Percentiles rank a stretch among this genome's conserved stretches.
Evolutionary conservation across 2,113 vertebrate species (phyloP).

Genomic region (Canis aureus): DNA sequence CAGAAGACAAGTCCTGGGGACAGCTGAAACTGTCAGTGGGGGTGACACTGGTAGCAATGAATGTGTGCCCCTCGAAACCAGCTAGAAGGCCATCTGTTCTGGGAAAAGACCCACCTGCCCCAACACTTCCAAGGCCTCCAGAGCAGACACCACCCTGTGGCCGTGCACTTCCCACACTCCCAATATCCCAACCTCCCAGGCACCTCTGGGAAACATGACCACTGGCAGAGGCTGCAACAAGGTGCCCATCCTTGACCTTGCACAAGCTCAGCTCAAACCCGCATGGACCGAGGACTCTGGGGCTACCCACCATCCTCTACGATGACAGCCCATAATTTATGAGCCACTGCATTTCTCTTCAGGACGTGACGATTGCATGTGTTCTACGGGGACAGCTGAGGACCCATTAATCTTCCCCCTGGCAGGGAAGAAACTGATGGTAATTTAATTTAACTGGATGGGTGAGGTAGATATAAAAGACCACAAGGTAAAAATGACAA

Average conservation of each 20-base stretch:
- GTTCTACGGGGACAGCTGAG: constrained; percentile 15
- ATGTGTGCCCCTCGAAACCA: not conserved
- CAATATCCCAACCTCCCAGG: not conserved
- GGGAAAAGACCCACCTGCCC: not conserved
- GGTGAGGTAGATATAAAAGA: constrained; percentile 58
- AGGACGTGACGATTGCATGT: not conserved
- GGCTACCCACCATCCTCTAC: not conserved
- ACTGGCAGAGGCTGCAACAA: no score
- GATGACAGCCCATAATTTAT: constrained; percentile 72
- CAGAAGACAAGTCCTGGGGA: not conserved
- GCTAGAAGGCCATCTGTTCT: not conserved
- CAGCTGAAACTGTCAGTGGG: no score
- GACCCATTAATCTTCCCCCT: constrained; percentile 74
- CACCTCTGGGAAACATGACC: not conserved
- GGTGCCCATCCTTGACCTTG: not conserved
- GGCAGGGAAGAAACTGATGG: constrained; percentile 44
- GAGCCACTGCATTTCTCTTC: constrained; percentile 36
- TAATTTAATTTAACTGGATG: not conserved
- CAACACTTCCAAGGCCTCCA: not conserved
- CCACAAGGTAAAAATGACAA: constrained; percentile 55
- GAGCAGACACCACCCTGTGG: not conserved
- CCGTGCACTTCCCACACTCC: not conserved
- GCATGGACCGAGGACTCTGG: not conserved
- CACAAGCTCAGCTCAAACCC: not conserved
- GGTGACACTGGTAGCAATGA: not conserved